phyloP scores from a whole-genome alignment of 2,888 invertebrate species.

The Synanthedon vespiformis region DNA sequence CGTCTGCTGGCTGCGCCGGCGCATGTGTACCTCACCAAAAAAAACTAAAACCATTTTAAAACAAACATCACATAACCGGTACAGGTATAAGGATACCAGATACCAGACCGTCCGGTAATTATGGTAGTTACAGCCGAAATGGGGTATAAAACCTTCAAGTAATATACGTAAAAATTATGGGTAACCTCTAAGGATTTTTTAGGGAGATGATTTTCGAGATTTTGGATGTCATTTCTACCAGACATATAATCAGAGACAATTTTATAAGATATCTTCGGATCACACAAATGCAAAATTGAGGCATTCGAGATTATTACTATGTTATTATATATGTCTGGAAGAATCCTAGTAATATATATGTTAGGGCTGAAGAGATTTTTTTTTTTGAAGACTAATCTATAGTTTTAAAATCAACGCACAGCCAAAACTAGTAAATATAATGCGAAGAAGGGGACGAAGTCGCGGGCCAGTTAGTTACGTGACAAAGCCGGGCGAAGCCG shows the following conservation, averaged over 20 bases:
- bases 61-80: conserved; percentile 35
- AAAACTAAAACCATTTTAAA: conserved; percentile 31
- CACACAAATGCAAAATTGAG: no score
- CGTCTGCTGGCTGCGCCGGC: conserved; percentile 24
- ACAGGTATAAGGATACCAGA: conserved; percentile 32
- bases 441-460: no score
- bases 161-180: conserved; percentile 41
- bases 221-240: conserved; percentile 1
- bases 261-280: not conserved
- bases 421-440: no score
- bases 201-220: no score
- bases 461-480: no score
- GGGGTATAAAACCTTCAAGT: conserved; percentile 20
- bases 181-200: conserved; percentile 32
- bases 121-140: conserved; percentile 11
- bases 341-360: no score
- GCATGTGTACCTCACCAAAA: conserved; percentile 22
- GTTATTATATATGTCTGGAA: no score
- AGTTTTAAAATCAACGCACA: no score
- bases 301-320: no score
- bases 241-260: not conserved
- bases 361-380: no score
- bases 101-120: conserved; percentile 33
- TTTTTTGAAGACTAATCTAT: no score
- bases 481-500: no score